These are phyloP conservation scores for Antechinus flavipes DNA, from an alignment of 2,113 vertebrate species.

Conservation along the genomic window DNA sequence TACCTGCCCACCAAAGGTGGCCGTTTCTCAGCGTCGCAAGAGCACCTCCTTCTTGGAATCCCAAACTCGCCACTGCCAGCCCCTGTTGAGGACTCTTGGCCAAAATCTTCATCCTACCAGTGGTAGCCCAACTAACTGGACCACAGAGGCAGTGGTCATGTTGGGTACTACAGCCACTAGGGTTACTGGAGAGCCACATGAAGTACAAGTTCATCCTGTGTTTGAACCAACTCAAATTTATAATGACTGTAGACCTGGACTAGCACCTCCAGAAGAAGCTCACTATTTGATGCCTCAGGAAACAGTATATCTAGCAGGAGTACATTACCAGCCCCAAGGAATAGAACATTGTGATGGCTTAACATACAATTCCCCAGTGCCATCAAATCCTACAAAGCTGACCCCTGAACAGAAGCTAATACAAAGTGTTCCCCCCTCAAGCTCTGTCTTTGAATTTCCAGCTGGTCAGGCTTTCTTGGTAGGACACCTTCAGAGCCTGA, in stretches of 20 bases:
- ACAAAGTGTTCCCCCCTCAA: slow-evolving; percentile 84
- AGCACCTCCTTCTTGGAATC: slow-evolving; percentile 99
- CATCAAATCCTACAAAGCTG: slow-evolving; percentile 82
- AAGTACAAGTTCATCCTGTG: slow-evolving; percentile 85
- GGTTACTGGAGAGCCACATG: slow-evolving; percentile 89
- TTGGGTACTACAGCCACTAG: slow-evolving; percentile 88
- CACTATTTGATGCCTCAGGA: slow-evolving; percentile 92
- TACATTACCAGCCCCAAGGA: slow-evolving; percentile 85
- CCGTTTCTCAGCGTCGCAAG: slow-evolving; percentile 95
- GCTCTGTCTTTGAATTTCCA: slow-evolving; percentile 91
- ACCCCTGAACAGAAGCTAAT: slow-evolving; percentile 84
- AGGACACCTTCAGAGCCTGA: slow-evolving; percentile 88
- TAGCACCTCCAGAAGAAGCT: slow-evolving; percentile 88
- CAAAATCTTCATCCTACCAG: slow-evolving; percentile 91
- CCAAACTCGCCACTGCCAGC: slow-evolving; percentile 94
- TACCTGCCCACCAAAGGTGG: slow-evolving; percentile 92
- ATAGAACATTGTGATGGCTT: slow-evolving; percentile 85
- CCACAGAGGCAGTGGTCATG: slow-evolving; percentile 86
- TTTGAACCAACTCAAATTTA: slow-evolving; percentile 90
- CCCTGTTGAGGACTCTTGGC: slow-evolving; percentile 91
- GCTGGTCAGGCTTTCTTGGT: slow-evolving; percentile 87
- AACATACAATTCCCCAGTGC: slow-evolving; percentile 76
- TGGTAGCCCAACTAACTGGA: slow-evolving; percentile 87
- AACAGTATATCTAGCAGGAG: slow-evolving; percentile 86
- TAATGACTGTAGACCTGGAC: slow-evolving; percentile 89